phyloP scores from a whole-genome alignment of 23 tunicate species.

The Ciona savignyi region DNA sequence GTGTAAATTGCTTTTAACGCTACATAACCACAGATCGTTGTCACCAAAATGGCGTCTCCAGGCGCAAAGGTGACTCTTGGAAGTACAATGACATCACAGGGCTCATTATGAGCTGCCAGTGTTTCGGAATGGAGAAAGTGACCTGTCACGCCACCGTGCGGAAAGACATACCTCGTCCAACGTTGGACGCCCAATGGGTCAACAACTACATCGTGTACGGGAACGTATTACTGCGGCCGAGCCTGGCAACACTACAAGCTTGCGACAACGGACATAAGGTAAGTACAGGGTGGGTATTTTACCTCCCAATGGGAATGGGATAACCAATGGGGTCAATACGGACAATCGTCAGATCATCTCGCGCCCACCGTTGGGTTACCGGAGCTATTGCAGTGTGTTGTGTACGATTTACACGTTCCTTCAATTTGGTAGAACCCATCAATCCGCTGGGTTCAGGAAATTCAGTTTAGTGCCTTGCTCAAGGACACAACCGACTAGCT shows the following conservation, averaged over 20 bases:
- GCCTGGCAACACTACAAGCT: slow-evolving; percentile 74
- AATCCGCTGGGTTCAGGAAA: too few species aligned
- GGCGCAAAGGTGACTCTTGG: slow-evolving; percentile 43
- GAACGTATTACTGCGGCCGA: slow-evolving; percentile 27
- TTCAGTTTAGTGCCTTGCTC: too few species aligned
- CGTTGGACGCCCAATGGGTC: slow-evolving; percentile 52
- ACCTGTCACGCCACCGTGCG: slow-evolving; percentile 50
- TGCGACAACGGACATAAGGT: slow-evolving; percentile 85
- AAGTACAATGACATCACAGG: slow-evolving; percentile 44
- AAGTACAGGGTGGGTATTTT: background rate
- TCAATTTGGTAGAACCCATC: too few species aligned
- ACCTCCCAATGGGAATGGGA: background rate
- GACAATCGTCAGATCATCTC: too few species aligned
- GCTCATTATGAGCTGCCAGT: slow-evolving; percentile 43
- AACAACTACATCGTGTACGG: slow-evolving; percentile 67
- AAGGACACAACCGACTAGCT: too few species aligned
- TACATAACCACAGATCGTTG: slow-evolving; percentile 50
- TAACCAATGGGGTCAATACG: too few species aligned
- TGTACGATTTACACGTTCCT: too few species aligned
- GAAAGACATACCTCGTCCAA: slow-evolving; percentile 38
- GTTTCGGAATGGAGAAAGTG: slow-evolving; percentile 41
- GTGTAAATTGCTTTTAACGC: background rate
- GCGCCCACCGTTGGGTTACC: too few species aligned
- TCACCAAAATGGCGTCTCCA: slow-evolving; percentile 47
- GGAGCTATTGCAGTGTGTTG: too few species aligned